phyloP scores from a whole-genome alignment of 2,888 invertebrate genomes.

The Baccha elongata region DNA sequence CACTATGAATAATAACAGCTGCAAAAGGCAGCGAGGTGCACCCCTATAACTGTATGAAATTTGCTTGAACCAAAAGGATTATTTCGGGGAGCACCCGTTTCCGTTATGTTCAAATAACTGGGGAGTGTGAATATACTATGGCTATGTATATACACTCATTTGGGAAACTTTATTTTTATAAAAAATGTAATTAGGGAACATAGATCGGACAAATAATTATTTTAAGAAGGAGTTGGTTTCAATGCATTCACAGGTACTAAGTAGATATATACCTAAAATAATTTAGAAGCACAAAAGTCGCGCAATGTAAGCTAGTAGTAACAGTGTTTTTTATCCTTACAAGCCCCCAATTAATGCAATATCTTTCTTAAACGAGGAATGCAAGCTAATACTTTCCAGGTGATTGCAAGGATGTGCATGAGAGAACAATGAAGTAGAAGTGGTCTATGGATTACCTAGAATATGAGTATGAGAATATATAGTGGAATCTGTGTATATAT shows the following conservation, averaged over 20 bases:
- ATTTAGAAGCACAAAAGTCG: conserved; percentile 34
- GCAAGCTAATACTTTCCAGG: conserved; percentile 12
- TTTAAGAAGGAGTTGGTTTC: not conserved
- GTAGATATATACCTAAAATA: too few relatives aligned
- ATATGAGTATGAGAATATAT: too few relatives aligned
- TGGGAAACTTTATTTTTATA: conserved; percentile 43
- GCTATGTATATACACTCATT: conserved; percentile 34
- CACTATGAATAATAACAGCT: conserved; percentile 70
- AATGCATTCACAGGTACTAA: too few relatives aligned
- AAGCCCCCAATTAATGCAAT: conserved; percentile 31
- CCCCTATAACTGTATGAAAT: conserved; percentile 17
- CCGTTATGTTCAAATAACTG: not conserved
- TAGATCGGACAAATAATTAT: conserved; percentile 1
- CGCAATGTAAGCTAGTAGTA: conserved; percentile 44
- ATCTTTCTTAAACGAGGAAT: conserved; percentile 21
- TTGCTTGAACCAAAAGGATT: conserved; percentile 7
- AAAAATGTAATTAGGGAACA: conserved; percentile 54
- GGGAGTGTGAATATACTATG: conserved; percentile 46
- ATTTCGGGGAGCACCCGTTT: not conserved
- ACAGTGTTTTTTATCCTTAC: conserved; percentile 2
- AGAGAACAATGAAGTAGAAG: too few relatives aligned
- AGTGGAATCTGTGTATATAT: too few relatives aligned
- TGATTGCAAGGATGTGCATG: conserved; percentile 3
- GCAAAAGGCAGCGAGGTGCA: conserved; percentile 30
- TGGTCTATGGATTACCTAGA: too few relatives aligned